Base-by-base conservation (phyloP, 2,888 invertebrate genomes). In the Dioctria rufipes region DNA sequence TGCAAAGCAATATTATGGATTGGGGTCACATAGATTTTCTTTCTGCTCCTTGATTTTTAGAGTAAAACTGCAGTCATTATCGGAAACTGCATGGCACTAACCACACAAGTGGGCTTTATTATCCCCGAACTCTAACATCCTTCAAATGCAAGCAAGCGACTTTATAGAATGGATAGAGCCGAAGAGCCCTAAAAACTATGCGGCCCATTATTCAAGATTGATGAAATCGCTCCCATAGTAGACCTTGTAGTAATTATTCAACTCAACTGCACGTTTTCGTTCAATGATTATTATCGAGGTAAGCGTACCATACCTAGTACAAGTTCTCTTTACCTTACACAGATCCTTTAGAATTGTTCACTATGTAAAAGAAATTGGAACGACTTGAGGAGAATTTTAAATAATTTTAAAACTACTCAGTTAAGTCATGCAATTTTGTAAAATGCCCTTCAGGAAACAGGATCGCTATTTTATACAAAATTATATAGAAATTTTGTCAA, bases 151-250 rank as follows among this genome's bases (percentile, higher is more conserved):
- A 25, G 25, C 25, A 25, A 25, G 25, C 25, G 25, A 25, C 25
- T 25, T 25, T 46, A 46, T 46, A 46, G 8, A 46, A 8, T 5
- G 46, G 46, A 8, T 46, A 46, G 5, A 46, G 46, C 5, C 25
- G 2, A 6, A 8, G 8, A 2, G 46, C 46, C 46, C 39, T 40
- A 69, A 67, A 71, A 54, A 13, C 69, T 25, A 37, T 37, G 40
- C 58, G 6, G 49, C 42, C 60, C 42, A 75, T 75, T 75, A 75
- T 60, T 42, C 58, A 40, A 42, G 58, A 75, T 75, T 60, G 58
- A 58, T 75, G 58, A 75, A 75, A 60, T 75, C 73, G 13, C 9
- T 75, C 40, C 40, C 39, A 40, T 39, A 75, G 42, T n/a, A 58
- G 25, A 9, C 42, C 73, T 75, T 6, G 40, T 11, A 39, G 73